A percentile compares a stretch with the other conserved stretches of the same genome.
These are phyloP conservation scores for Halcyon smyrnensis DNA, from an alignment of 2,797 vertebrate genomes.

Conservation along the genomic window DNA sequence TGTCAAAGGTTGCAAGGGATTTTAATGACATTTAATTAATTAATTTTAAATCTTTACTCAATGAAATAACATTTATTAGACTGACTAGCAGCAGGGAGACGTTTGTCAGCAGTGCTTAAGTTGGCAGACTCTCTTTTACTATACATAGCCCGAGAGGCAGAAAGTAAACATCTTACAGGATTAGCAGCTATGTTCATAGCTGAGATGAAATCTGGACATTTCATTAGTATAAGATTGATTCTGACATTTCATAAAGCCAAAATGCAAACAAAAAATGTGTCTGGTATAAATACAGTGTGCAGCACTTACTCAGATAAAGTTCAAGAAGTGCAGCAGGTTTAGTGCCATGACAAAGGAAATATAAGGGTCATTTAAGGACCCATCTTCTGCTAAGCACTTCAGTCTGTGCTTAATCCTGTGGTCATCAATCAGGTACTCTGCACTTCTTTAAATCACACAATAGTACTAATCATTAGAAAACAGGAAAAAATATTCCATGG, in stretches of 20 bases:
- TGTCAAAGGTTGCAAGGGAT: constrained; percentile 57
- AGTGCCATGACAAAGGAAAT: constrained; percentile 58
- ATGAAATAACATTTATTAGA: constrained; percentile 63
- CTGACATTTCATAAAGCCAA: constrained; percentile 76
- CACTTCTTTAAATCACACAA: not conserved
- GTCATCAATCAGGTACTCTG: not conserved
- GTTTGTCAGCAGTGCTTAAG: constrained; percentile 64
- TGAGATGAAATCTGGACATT: constrained; percentile 70
- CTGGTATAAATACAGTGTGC: constrained; percentile 56
- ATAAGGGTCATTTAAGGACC: constrained; percentile 54
- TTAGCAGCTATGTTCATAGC: constrained; percentile 51
- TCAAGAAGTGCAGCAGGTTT: constrained; percentile 58
- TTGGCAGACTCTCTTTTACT: constrained; percentile 43
- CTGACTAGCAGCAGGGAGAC: constrained; percentile 29
- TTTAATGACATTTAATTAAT: constrained; percentile 66
- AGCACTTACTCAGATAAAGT: constrained; percentile 54
- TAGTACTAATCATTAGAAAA: not conserved
- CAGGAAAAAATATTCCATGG: not conserved
- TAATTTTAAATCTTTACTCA: constrained; percentile 67
- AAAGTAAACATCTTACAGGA: constrained; percentile 62
- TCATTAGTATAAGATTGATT: constrained; percentile 70
- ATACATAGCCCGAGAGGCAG: constrained; percentile 7
- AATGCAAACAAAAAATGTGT: constrained; percentile 72
- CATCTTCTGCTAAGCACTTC: not conserved
- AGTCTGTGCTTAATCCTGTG: not conserved